A percentile compares a stretch with the other conserved stretches of the same genome.
phyloP scores from a whole-genome alignment of 2,797 vertebrate species.

The Gouania willdenowi region DNA sequence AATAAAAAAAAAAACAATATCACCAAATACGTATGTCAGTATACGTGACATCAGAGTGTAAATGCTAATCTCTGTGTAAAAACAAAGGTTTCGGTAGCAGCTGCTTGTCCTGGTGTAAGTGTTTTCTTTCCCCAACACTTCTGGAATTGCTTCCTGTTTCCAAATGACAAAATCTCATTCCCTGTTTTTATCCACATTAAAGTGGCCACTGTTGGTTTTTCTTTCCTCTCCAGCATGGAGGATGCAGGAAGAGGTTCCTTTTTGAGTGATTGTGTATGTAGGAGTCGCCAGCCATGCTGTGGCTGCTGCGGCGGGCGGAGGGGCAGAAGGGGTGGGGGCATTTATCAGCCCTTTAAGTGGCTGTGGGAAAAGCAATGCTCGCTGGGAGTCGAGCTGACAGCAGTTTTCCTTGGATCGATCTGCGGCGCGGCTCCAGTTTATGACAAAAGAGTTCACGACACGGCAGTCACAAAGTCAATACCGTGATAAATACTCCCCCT shows the following conservation, averaged over 20 bases:
- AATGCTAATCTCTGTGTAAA: too few relatives aligned
- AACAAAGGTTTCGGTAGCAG: too few relatives aligned
- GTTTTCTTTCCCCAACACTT: neutral
- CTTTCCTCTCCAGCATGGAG: neutral
- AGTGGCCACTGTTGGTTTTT: slow-evolving; percentile 3
- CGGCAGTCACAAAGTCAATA: slow-evolving; percentile 86
- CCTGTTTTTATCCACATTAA: too few relatives aligned
- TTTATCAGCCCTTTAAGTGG: slow-evolving; percentile 80
- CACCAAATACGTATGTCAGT: too few relatives aligned
- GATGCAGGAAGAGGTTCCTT: neutral
- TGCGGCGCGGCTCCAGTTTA: slow-evolving; percentile 79
- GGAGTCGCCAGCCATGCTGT: slow-evolving; percentile 15
- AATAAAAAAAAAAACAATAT: too few relatives aligned
- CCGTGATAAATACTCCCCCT: slow-evolving; percentile 83
- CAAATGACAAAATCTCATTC: too few relatives aligned
- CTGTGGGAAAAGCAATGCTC: slow-evolving; percentile 81
- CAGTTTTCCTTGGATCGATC: slow-evolving; percentile 80
- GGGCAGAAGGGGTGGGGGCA: slow-evolving; percentile 50
- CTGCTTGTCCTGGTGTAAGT: too few relatives aligned
- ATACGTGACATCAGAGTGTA: too few relatives aligned
- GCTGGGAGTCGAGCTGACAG: slow-evolving; percentile 80
- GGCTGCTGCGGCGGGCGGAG: slow-evolving; percentile 20
- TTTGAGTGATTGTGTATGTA: neutral
- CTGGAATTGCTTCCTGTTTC: slow-evolving; percentile 1
- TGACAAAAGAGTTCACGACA: slow-evolving; percentile 88